Evolutionary conservation across 2,113 vertebrate genomes (phyloP).

Genomic region (Onychostruthus taczanowskii): DNA sequence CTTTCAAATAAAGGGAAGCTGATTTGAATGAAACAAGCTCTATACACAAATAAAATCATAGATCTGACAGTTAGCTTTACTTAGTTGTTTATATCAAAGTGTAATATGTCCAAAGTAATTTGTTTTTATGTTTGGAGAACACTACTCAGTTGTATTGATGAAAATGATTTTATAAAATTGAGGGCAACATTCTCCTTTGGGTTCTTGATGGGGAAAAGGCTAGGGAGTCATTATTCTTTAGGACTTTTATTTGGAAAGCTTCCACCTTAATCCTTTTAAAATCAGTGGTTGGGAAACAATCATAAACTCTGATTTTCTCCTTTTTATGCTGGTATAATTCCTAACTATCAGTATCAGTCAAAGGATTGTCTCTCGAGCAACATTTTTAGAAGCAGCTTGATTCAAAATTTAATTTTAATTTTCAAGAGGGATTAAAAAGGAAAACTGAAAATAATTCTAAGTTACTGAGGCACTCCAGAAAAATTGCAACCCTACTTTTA

Average conservation of each 20-base stretch:
- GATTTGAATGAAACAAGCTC: not conserved
- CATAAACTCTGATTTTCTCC: not conserved
- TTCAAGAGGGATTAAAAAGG: not conserved
- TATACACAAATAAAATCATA: not conserved
- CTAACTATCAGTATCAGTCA: not conserved
- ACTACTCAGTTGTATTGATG: not conserved
- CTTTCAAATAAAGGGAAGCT: not conserved
- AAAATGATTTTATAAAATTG: not conserved
- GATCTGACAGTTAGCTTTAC: not conserved
- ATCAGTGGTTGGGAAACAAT: not conserved
- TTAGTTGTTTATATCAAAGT: not conserved
- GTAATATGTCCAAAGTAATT: not conserved
- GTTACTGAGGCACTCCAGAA: not conserved
- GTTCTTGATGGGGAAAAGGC: not conserved
- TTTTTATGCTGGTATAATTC: not conserved
- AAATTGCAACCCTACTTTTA: not conserved
- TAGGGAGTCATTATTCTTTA: not conserved
- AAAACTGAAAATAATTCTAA: not conserved
- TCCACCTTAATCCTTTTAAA: constrained; percentile 5
- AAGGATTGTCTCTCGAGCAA: not conserved
- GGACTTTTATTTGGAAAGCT: not conserved
- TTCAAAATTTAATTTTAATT: constrained; percentile 4
- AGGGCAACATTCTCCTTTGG: not conserved
- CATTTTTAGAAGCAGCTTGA: not conserved
- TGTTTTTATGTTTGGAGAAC: not conserved